Conservation (phyloP, 2,888 invertebrate species). For the Lymantria monacha region DNA sequence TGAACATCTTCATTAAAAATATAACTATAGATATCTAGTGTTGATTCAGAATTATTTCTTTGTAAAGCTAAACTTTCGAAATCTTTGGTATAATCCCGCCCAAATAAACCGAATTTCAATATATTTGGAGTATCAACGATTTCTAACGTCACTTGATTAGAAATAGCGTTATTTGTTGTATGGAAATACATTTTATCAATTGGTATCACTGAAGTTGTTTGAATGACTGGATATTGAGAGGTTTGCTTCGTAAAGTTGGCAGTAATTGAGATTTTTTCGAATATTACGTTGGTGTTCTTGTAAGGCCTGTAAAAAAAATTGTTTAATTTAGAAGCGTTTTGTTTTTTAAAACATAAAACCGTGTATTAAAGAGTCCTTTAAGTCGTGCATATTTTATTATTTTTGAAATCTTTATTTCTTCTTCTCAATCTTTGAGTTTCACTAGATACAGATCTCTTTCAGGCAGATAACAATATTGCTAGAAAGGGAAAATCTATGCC, state of each 20-base stretch:
- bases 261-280: slow-evolving; percentile 50
- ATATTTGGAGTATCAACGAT: slow-evolving; percentile 41
- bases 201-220: slow-evolving; percentile 33
- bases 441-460: no score
- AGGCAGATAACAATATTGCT: no score
- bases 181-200: slow-evolving; percentile 40
- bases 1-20: slow-evolving; percentile 56
- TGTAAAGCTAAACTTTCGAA: slow-evolving; percentile 19
- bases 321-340: neutral
- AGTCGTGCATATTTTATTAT: no score
- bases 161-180: slow-evolving; percentile 22
- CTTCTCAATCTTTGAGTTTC: no score
- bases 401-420: no score
- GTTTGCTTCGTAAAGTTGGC: slow-evolving; percentile 49
- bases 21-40: slow-evolving; percentile 43
- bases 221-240: slow-evolving; percentile 52
- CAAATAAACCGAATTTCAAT: slow-evolving; percentile 52
- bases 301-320: slow-evolving; percentile 44
- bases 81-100: slow-evolving; percentile 53
- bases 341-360: no score
- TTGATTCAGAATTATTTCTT: slow-evolving; percentile 21
- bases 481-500: no score
- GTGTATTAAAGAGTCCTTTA: no score
- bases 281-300: slow-evolving; percentile 43
- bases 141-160: slow-evolving; percentile 39